Conservation (phyloP, 2,113 vertebrate genomes). For the Andinoacara biseriatus region DNA sequence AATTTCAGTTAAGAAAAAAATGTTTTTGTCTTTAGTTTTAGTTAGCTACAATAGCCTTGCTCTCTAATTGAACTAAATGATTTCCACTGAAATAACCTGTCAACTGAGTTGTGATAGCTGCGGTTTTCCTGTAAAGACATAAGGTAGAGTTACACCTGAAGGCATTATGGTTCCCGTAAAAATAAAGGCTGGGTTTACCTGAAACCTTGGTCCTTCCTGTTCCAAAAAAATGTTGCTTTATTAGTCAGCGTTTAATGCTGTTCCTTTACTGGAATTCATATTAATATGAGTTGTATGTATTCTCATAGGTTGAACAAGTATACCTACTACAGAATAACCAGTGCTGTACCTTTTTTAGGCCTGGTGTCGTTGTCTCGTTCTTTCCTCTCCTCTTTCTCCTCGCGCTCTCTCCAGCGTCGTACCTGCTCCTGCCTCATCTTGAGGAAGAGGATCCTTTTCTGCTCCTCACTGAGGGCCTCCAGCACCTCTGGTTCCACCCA, state of each 20-base stretch:
- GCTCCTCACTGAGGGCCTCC: slow-evolving; percentile 82
- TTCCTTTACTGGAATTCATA: not conserved
- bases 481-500: slow-evolving; percentile 83
- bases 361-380: slow-evolving; percentile 1
- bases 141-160: not conserved
- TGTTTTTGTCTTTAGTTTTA: not conserved
- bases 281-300: not conserved
- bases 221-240: not conserved
- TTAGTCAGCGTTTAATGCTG: not conserved
- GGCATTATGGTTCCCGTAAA: not conserved
- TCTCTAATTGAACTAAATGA: not conserved
- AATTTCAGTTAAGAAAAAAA: not conserved
- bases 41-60: not conserved
- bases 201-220: slow-evolving; percentile 2
- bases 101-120: not conserved
- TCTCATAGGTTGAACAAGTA: not conserved
- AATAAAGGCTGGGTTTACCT: not conserved
- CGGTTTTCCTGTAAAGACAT: not conserved
- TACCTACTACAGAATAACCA: not conserved
- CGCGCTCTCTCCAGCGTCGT: slow-evolving; percentile 79
- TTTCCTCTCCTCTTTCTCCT: slow-evolving; percentile 71
- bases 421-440: slow-evolving; percentile 87
- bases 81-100: not conserved
- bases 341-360: slow-evolving; percentile 72
- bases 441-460: slow-evolving; percentile 82